A percentile compares a stretch with the other conserved stretches of the same genome.
Evolutionary conservation across 2,797 vertebrate species (phyloP).

Genomic region (Tiaroga cobitis): DNA sequence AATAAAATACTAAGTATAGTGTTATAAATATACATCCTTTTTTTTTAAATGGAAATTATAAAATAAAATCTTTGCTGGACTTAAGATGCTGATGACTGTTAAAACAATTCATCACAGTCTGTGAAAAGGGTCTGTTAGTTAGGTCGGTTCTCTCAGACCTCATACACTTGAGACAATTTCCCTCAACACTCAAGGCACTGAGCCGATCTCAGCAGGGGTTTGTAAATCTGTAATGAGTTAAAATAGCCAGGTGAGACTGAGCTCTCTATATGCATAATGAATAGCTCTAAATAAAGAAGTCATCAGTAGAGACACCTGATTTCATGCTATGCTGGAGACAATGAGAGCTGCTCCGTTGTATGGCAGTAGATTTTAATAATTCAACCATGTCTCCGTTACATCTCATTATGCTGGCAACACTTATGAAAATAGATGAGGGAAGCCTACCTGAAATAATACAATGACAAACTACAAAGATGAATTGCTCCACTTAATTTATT

Average conservation of each 20-base stretch:
- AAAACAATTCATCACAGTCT: too few species aligned
- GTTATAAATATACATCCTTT: too few species aligned
- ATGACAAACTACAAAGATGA: slow-evolving; percentile 6
- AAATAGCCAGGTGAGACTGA: slow-evolving; percentile 41
- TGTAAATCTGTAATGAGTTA: slow-evolving; percentile 34
- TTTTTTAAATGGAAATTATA: too few species aligned
- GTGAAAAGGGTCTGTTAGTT: not conserved
- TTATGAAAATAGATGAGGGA: slow-evolving; percentile 9
- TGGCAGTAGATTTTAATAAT: slow-evolving; percentile 25
- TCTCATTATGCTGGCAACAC: slow-evolving; percentile 21
- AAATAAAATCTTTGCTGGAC: too few species aligned
- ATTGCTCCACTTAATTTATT: slow-evolving; percentile 40
- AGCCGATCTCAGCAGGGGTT: not conserved
- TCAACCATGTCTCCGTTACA: slow-evolving; percentile 13
- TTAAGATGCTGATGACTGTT: too few species aligned
- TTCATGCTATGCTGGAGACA: not conserved
- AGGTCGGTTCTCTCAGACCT: not conserved
- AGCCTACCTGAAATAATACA: not conserved
- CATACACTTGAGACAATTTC: not conserved
- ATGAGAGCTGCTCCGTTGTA: not conserved
- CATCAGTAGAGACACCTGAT: slow-evolving; percentile 27
- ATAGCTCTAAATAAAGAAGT: slow-evolving; percentile 45
- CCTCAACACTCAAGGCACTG: not conserved
- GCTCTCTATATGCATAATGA: slow-evolving; percentile 31
- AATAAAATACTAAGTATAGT: too few species aligned